Evolutionary conservation across 2,888 invertebrate genomes (phyloP).

Genomic region (Aphrophora alni): DNA sequence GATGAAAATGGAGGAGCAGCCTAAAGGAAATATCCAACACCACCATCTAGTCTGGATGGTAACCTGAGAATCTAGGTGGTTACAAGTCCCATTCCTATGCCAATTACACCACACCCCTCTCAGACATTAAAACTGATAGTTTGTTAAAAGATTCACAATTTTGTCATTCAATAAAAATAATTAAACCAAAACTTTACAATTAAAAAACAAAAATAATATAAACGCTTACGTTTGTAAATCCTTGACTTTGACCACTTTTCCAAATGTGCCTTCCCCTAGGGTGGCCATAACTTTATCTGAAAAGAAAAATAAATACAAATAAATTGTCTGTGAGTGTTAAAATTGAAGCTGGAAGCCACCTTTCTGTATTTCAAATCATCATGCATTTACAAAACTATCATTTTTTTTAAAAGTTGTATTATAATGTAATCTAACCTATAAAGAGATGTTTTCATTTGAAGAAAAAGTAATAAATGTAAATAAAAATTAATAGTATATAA

Average conservation of each 20-base stretch:
- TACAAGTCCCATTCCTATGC: too few relatives aligned
- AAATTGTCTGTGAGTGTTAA: slow-evolving; percentile 15
- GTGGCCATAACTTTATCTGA: slow-evolving; percentile 98
- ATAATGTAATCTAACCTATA: background rate
- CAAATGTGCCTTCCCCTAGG: slow-evolving; percentile 99
- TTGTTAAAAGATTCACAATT: too few relatives aligned
- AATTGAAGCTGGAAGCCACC: slow-evolving; percentile 26
- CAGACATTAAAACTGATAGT: too few relatives aligned
- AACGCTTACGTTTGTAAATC: slow-evolving; percentile 75
- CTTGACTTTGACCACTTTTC: slow-evolving; percentile 99
- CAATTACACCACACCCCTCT: too few relatives aligned
- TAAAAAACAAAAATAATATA: too few relatives aligned
- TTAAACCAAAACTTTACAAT: too few relatives aligned
- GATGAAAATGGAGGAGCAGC: too few relatives aligned
- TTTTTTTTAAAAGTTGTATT: background rate
- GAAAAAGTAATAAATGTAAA: background rate
- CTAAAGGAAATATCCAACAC: too few relatives aligned
- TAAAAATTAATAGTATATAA: background rate
- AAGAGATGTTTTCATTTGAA: background rate
- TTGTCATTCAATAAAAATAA: too few relatives aligned
- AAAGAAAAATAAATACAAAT: slow-evolving; percentile 64
- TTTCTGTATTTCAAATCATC: background rate
- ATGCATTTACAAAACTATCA: background rate
- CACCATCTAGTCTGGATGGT: too few relatives aligned
- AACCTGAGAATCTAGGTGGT: too few relatives aligned